Base-by-base conservation (phyloP, 2,797 vertebrate genomes). In the Macropodus opercularis region DNA sequence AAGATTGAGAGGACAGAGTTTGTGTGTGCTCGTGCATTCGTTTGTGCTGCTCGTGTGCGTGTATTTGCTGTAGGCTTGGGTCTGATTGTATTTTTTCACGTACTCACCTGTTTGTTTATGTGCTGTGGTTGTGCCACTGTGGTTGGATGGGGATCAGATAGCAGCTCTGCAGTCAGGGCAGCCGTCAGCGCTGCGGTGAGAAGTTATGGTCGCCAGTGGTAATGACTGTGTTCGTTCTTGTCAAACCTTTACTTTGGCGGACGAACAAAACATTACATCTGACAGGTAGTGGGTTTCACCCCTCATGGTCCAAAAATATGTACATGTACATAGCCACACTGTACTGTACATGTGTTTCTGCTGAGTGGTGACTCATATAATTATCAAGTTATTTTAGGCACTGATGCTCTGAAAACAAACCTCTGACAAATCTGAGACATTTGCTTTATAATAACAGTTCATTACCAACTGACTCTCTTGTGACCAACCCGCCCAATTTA, bases 241-340 rank as follows among this genome's bases (percentile, higher is more conserved):
- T 89, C 86, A 81, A 79, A 74, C 69, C 89, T 91, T 92, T 92
- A 85, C 90, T 89, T 91, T 91, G 91, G 91, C 91, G 77, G 75
- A 78, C 63, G 78, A 89, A 86, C 79, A 85, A 81, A 90, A 89
- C 77, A 80, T 85, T 78, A 82, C 79, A 77, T 84, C 80, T 89
- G 84, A 91, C 81, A 85, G 86, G 65, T 79, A 85, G 81, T 74
- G 58, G 50, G 60, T 55, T 72, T 77, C 73, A 75, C 63, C 70
- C 56, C 69, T 71, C 56, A 10, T 40, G 76, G 72, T 83, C 88
- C 87, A 89, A 90, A 93, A 91, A 88, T 87, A 90, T 88, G n/a
- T 83, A 89, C 80, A 85, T 77, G 83, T 67, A 64, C 67, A 86
- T 55, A 71, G 79, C 72, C 72, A 76, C 72, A 73, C 60, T 79